Conservation (phyloP, 2,888 invertebrate genomes). For the Cyaniris semiargus region DNA sequence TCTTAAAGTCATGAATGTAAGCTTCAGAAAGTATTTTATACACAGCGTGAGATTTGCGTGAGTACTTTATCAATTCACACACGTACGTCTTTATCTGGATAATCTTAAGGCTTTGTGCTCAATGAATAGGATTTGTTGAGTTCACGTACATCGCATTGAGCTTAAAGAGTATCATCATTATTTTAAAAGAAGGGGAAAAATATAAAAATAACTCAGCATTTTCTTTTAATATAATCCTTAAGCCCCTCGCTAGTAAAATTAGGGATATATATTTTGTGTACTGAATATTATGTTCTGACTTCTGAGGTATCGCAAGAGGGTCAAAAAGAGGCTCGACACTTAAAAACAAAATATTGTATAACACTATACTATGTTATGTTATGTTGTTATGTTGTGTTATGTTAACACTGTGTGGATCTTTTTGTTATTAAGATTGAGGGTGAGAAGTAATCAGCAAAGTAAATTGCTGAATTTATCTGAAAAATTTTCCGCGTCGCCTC, state of each 20-base stretch:
- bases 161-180: not conserved
- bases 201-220: no score
- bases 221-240: no score
- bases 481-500: not conserved
- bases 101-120: not conserved
- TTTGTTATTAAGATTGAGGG: not conserved
- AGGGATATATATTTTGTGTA: no score
- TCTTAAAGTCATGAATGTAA: not conserved
- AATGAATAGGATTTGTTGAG: conserved; percentile 4
- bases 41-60: not conserved
- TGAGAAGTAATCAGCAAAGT: not conserved
- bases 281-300: no score
- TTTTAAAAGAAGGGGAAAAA: not conserved
- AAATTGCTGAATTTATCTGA: not conserved
- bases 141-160: not conserved
- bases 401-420: not conserved
- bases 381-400: no score
- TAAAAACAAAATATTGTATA: no score
- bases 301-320: no score
- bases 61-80: not conserved
- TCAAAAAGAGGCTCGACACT: no score
- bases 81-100: conserved; percentile 3
- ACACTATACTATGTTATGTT: no score
- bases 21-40: not conserved
- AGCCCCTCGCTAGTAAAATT: no score